A percentile compares a stretch with the other conserved stretches of the same genome.
These are phyloP conservation scores for Lepidocolaptes lacrymiger DNA, from an alignment of 2,797 vertebrate genomes.

Conservation along the genomic window DNA sequence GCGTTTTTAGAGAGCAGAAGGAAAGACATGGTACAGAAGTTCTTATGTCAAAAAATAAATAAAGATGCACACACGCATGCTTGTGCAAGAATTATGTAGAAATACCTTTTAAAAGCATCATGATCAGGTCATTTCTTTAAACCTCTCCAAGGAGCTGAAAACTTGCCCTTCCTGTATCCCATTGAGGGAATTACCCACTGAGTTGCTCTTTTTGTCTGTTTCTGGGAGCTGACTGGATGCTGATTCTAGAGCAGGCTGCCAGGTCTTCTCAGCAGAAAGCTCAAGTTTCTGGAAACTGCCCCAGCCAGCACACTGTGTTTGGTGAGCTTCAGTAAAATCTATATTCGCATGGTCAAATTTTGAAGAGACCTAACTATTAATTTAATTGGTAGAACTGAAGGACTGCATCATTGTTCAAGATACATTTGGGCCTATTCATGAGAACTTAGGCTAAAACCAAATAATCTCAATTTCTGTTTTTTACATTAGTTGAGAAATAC, in stretches of 20 bases:
- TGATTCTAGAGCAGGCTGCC: constrained; percentile 31
- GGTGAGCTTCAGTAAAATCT: constrained; percentile 25
- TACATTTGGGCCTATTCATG: neutral
- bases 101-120: constrained; percentile 7
- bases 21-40: neutral
- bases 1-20: neutral
- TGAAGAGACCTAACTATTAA: neutral
- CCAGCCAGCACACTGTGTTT: constrained; percentile 56
- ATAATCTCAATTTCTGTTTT: neutral
- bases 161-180: constrained; percentile 54
- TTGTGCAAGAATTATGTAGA: neutral
- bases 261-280: constrained; percentile 52
- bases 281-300: constrained; percentile 55
- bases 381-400: neutral
- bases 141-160: constrained; percentile 52
- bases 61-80: neutral
- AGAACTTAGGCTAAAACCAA: neutral
- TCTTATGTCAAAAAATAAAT: neutral
- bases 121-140: constrained; percentile 34
- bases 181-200: constrained; percentile 60
- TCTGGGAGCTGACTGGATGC: constrained; percentile 40
- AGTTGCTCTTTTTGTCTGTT: constrained; percentile 55
- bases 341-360: neutral
- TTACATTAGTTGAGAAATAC: neutral
- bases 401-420: neutral